phyloP scores from a whole-genome alignment of 37 sponge, comb jelly and placozoan genomes.

The Mnemiopsis leidyi region DNA sequence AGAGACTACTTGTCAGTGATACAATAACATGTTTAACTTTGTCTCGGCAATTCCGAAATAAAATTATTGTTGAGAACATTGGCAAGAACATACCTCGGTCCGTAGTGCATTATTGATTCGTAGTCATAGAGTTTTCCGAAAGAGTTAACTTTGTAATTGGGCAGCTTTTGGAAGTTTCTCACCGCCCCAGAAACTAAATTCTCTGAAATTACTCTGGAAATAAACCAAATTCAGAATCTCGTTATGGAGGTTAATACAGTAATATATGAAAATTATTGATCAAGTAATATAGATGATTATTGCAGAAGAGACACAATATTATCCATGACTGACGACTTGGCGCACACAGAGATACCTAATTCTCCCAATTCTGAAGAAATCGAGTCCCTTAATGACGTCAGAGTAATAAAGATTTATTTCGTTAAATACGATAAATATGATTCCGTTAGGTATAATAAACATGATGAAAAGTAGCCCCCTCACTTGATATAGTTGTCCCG shows the following conservation, averaged over 20 bases:
- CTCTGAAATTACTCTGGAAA: constrained; percentile 53
- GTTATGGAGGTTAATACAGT: background rate
- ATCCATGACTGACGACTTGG: no score
- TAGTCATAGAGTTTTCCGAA: constrained; percentile 52
- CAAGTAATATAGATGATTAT: no score
- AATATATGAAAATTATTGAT: background rate
- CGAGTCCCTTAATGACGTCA: no score
- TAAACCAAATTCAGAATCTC: background rate
- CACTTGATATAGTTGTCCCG: constrained; percentile 64
- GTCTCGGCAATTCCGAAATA: background rate
- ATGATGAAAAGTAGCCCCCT: no score
- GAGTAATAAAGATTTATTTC: no score
- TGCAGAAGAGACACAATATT: no score
- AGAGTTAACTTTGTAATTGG: constrained; percentile 36
- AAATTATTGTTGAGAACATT: background rate
- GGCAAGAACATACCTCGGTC: background rate
- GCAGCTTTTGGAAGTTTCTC: constrained; percentile 28
- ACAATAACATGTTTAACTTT: background rate
- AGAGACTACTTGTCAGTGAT: background rate
- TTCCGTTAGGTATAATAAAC: no score
- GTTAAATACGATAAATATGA: no score
- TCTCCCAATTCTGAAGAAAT: no score
- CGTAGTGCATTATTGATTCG: constrained; percentile 46
- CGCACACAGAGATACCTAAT: no score
- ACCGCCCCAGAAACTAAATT: constrained; percentile 39